Evolutionary conservation across 2,797 vertebrate genomes (phyloP).

Genomic region (Liparis tanakae): DNA sequence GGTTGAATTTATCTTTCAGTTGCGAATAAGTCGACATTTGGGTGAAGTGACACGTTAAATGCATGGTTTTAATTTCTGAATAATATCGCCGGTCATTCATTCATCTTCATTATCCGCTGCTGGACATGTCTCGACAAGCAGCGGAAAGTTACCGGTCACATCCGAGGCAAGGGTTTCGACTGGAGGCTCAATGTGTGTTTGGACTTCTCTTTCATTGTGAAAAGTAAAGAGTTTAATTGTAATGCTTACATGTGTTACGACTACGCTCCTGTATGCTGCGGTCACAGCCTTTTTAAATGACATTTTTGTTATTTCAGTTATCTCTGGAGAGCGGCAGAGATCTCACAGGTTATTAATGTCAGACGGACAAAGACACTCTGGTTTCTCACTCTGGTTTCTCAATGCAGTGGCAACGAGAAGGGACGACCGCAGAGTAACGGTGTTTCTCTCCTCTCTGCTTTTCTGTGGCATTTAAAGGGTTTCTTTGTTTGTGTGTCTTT

Average conservation of each 20-base stretch:
- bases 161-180: background rate
- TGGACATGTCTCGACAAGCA: conserved; percentile 72
- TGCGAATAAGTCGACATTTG: rapidly evolving
- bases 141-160: conserved; percentile 66
- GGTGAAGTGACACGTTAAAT: background rate
- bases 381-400: conserved; percentile 24
- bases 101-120: conserved; percentile 51
- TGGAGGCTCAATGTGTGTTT: background rate
- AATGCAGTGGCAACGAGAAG: conserved; percentile 15
- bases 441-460: conserved; percentile 8
- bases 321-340: background rate
- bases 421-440: background rate
- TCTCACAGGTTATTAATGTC: background rate
- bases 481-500: conserved; percentile 40
- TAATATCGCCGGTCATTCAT: conserved; percentile 60
- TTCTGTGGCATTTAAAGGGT: conserved; percentile 24
- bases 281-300: background rate
- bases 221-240: background rate
- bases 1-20: background rate
- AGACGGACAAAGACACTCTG: background rate
- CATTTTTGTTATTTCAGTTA: background rate
- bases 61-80: background rate
- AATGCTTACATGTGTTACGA: background rate
- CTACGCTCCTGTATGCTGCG: background rate
- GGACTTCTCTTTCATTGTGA: background rate